Evolutionary conservation across 2,113 vertebrate species (phyloP), one percentile per base, ranked within the genome.

Genomic region (Eulemur macaco): DNA sequence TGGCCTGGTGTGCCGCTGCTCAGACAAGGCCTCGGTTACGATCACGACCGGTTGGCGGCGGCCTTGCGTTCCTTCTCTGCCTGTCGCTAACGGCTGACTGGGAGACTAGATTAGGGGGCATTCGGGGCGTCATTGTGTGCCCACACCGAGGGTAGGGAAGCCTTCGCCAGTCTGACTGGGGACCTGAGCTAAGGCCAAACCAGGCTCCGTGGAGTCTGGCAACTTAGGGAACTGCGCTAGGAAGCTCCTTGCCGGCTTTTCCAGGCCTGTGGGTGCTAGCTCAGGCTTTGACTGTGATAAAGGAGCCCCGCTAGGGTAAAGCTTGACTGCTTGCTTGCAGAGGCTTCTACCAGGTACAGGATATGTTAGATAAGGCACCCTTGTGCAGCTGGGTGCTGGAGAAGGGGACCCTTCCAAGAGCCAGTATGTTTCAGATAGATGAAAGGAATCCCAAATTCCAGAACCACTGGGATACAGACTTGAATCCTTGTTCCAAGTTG

Each of bases 21-120:
- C 98, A 98, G 98, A 99, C 99, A 99, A 99, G 99, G 99, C 99
- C 99, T 99, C 99, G 99, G 99, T 99, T 99, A 99, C 96, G 99
- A 99, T 99, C 99, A 99, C 99, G 99, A 99, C 98, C 99, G 99
- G 98, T 98, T 98, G 98, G 98, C 98, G 98, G 98, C 98, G 98
- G 98, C 98, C 97, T 98, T 98, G 98, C 98, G 97, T 99, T 99
- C 98, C 98, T 94, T 21, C 64, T 92, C 91, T 60, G 96, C 95
- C 60, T 69, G 98, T 98, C 97, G 89, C 98, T 98, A 98, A 99
- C 98, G 98, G 99, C 99, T 99, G 99, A 98, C 97, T 97, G 97
- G 96, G 95, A 98, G 95, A 98, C 98, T 97, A 96, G 98, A 93
- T 97, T 13, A 89, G 77, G 52, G 94, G 86, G 80, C 58, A 86